A percentile compares a stretch with the other conserved stretches of the same genome.
Conservation (phyloP, 2,888 invertebrate genomes). For the Dicyrtoma fusca region DNA sequence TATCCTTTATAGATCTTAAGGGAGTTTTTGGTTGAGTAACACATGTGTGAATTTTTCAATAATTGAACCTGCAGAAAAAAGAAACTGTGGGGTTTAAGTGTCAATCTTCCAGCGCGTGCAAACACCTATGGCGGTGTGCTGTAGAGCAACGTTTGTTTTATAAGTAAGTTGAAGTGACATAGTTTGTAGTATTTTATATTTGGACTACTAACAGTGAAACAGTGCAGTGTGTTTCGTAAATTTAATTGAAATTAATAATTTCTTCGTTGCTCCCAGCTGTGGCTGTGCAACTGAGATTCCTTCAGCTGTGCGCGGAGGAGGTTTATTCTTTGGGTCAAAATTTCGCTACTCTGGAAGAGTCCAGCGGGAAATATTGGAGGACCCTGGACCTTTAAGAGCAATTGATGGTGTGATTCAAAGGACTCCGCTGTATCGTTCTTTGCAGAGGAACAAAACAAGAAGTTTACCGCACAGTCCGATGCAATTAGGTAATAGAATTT, state of each 20-base stretch:
- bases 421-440: slow-evolving; percentile 55
- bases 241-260: too few relatives aligned
- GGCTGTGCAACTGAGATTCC: slow-evolving; percentile 55
- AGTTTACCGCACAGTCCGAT: slow-evolving; percentile 55
- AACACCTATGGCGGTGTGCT: slow-evolving; percentile 96
- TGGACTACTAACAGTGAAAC: too few relatives aligned
- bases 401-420: slow-evolving; percentile 63
- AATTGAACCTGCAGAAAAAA: slow-evolving; percentile 61
- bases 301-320: slow-evolving; percentile 54
- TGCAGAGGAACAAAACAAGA: slow-evolving; percentile 53
- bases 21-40: too few relatives aligned
- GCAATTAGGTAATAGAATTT: slow-evolving; percentile 39
- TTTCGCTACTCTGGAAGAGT: slow-evolving; percentile 91
- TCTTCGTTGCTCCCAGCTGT: slow-evolving; percentile 47
- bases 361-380: slow-evolving; percentile 86
- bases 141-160: slow-evolving; percentile 98
- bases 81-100: slow-evolving; percentile 96
- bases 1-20: too few relatives aligned
- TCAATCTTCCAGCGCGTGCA: slow-evolving; percentile 85
- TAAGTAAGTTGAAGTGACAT: slow-evolving; percentile 71
- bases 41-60: not conserved
- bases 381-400: slow-evolving; percentile 66
- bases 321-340: slow-evolving; percentile 72
- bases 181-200: too few relatives aligned
- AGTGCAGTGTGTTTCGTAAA: too few relatives aligned